Base-by-base conservation (phyloP, 2,888 invertebrate species). In the Leptopilina drosophilae region DNA sequence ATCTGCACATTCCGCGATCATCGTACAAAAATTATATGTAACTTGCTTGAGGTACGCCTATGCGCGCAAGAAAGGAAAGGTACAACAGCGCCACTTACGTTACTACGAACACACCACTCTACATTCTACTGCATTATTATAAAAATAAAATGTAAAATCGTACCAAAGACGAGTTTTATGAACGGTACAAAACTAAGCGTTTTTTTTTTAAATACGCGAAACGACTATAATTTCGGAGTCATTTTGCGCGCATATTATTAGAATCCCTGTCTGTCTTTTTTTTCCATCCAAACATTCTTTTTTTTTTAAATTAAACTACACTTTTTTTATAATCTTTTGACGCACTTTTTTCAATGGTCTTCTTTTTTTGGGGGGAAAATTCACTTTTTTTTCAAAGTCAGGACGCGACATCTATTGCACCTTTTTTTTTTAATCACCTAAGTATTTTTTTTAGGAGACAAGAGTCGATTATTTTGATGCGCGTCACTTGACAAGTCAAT, bases 101-200 rank as follows among this genome's bases (percentile, higher is more conserved):
- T 82, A 84, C 84, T 82, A 80, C 85, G 84, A 86, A 86, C 84
- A 84, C 86, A 82, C 84, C 85, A 82, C 80, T 84, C 83, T 84
- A 82, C 80, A 75, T 20, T 82, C 85, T 85, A 85, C 84, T 80
- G 83, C 82, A 83, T 85, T 84, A 81, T 84, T 85, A 85, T 82
- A 86, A 84, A 91, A 91, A 91, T 91, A 91, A 91, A 90, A 90
- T 90, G 89, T 90, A 90, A 91, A 89, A 90, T 89, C 89, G 89
- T 90, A 91, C 90, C 89, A 88, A 87, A 87, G 84, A 85, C 87
- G 87, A 85, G 84, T 85, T 85, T 82, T 81, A 79, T 81, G 83
- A 82, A 82, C 82, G 83, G 81, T 81, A 73, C 56, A 73, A 73
- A 73, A 73, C 73, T 73, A 73, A 73, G 73, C 73, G 73, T 73